Base-by-base conservation (phyloP, 2,888 invertebrate species). In the Heteropelma amictum region DNA sequence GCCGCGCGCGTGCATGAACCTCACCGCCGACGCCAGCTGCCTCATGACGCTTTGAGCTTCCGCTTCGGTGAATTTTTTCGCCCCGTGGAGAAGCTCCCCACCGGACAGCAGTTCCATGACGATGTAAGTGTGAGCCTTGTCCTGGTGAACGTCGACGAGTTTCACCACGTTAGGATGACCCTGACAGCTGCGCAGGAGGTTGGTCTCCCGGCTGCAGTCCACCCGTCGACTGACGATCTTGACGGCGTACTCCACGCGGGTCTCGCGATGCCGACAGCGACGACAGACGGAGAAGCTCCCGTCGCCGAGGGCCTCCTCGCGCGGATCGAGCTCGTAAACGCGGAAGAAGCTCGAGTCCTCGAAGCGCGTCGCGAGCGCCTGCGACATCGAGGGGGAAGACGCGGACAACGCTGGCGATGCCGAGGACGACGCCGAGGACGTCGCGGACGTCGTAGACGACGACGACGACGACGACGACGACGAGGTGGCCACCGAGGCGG, bases 231-330 rank as follows among this genome's bases (percentile, higher is more conserved):
- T 93, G 7, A 95, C 92, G 60, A 98, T 97, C 91, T 98, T 98
- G 10, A 98, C 97, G 2, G 97, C 97, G 87, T 92, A 97, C 73
- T 94, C 93, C 81, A 93, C 93, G 21, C 93, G 93, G 0, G 94
- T 94, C 75, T 92, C 91, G 75, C 93, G 92, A 83, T 96, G 93
- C 4, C 93, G 91, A 85, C 98, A 98, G 82, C 93, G 91, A 75
- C 96, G 92, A 87, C 97, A 97, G 0, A 97, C 93, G 0, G 97
- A 96, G 88, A 95, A 98, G 7, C 96, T 95, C 0, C 98, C 98
- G 84, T 97, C 96, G 0, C 98, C 97, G 0, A 98, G 90, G 12
- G 94, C 92, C 0, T 93, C 92, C 47, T 93, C 92, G 75, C 91
- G 92, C 26, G 93, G 87, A 84, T 95, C 93, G 5, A 97, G 90